Base-by-base conservation (phyloP, 1,140 invertebrate species). In the Gonioctena quinquepunctata region DNA sequence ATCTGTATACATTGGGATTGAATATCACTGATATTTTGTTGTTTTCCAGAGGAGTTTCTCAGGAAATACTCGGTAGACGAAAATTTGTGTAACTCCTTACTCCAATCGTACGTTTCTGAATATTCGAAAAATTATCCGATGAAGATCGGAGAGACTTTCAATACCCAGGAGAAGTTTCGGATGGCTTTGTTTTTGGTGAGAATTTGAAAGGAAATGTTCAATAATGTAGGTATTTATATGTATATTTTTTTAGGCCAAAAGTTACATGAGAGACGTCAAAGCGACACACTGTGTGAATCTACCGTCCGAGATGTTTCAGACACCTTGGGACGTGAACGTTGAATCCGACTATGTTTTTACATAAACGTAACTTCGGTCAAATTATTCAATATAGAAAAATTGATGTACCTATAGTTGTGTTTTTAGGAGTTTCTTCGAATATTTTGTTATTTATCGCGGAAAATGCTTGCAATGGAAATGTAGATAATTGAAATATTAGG, bases 261-360 rank as follows among this genome's bases (percentile, higher is more conserved):
- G 92, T 80, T 91, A 97, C 83, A 89, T 97, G 88, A 88, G 90
- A 69, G 94, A 98, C 83, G 95, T 91, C 79, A 89, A 91, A 73
- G 92, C 94, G 0, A 91, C 92, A 7, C 96, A 98, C 83, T 97
- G 96, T 85, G 90, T 89, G 13, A 93, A 91, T 23, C 84, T 98
- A 64, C 90, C 92, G 1, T 73, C 83, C 3, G 86, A 89, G 66
- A 87, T 89, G 74, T 94, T 95, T 79, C 84, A 87, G 71, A 78
- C 87, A 77, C 91, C 92, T 18, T 83, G 81, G 82, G 82, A 82
- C 50, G 60, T 79, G 26, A 74, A 72, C 52, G 57, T 77, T 21
- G 79, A 81, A 63, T 73, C 61, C 33, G 79, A 79, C 69, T 81
- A 69, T 75, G 74, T 80, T 19, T 80, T 79, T 63, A 81, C 78